These are phyloP conservation scores for Laothoe populi DNA, from an alignment of 2,888 invertebrate species.

Conservation along the genomic window DNA sequence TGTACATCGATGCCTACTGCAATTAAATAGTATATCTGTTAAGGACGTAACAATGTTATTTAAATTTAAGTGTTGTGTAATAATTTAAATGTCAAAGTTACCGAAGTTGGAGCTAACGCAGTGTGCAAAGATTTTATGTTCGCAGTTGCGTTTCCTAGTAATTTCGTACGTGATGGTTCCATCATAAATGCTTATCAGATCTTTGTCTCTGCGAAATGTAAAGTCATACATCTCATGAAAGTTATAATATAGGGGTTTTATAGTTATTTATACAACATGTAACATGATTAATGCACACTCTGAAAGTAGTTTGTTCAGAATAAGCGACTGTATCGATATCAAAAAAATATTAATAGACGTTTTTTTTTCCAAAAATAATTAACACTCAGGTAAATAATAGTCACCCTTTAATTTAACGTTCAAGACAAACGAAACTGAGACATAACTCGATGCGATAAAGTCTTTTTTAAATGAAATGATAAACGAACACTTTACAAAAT, in stretches of 20 bases:
- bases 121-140: slow-evolving; percentile 79
- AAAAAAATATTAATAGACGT: no score
- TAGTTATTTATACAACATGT: no score
- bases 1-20: slow-evolving; percentile 82
- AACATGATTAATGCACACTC: no score
- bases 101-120: slow-evolving; percentile 86
- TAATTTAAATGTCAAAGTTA: slow-evolving; percentile 49
- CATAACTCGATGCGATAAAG: no score
- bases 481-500: no score
- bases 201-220: slow-evolving; percentile 65
- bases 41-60: slow-evolving; percentile 10
- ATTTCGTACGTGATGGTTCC: slow-evolving; percentile 72
- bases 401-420: no score
- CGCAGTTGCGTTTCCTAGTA: slow-evolving; percentile 61
- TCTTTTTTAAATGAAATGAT: no score
- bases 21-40: slow-evolving; percentile 42
- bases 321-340: no score
- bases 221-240: background rate
- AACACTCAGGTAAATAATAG: no score
- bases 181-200: slow-evolving; percentile 72
- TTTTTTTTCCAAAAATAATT: no score
- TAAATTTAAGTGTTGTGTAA: background rate
- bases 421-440: no score
- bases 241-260: background rate
- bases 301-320: no score